phyloP scores from a whole-genome alignment of 2,888 invertebrate genomes.

The Latheticus oryzae region DNA sequence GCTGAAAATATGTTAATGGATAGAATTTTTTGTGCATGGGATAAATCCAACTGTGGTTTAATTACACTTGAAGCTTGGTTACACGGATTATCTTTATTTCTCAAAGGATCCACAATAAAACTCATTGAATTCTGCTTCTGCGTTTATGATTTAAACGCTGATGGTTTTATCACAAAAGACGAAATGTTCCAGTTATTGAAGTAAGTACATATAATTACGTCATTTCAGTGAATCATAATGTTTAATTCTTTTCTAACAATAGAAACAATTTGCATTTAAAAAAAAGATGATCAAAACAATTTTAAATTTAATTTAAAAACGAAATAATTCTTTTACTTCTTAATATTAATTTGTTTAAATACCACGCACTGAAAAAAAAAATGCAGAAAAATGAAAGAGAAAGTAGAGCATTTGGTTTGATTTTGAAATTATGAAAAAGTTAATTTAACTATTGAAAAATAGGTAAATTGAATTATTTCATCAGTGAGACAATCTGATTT shows the following conservation, averaged over 20 bases:
- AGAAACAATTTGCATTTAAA: too few relatives aligned
- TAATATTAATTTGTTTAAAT: background rate
- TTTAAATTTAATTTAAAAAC: too few relatives aligned
- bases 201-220: constrained; percentile 47
- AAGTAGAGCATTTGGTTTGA: background rate
- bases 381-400: constrained; percentile 6
- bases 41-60: constrained; percentile 68
- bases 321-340: too few relatives aligned
- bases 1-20: constrained; percentile 79
- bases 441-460: constrained; percentile 1
- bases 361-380: background rate
- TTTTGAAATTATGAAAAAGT: background rate
- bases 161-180: constrained; percentile 78
- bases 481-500: too few relatives aligned
- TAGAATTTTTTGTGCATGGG: constrained; percentile 74
- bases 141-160: constrained; percentile 78
- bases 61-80: constrained; percentile 73
- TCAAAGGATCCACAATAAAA: constrained; percentile 74
- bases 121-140: constrained; percentile 76
- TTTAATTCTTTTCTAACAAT: too few relatives aligned
- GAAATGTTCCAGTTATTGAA: constrained; percentile 79
- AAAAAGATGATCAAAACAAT: too few relatives aligned
- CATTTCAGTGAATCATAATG: too few relatives aligned
- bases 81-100: constrained; percentile 75
- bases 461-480: background rate